Base-by-base conservation (phyloP, 2,113 vertebrate genomes). In the Mugil cephalus region DNA sequence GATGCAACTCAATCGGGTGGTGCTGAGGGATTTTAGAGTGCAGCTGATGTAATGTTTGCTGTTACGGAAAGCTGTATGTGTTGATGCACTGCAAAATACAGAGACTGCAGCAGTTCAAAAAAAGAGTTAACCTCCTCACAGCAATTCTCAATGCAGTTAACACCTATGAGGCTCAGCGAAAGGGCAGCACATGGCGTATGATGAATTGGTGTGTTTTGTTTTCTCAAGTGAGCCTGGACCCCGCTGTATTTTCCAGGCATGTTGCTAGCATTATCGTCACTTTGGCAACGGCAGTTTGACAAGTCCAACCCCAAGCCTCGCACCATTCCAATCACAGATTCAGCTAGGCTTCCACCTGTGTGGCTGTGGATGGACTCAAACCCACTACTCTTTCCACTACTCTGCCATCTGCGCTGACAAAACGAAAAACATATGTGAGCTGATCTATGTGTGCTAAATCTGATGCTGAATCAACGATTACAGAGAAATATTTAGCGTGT, bases 1-100 rank as follows among this genome's bases (percentile, higher is more conserved):
- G n/a, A 34, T 56, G 34, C 53, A 56, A 18, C 15, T 38, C 53
- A 15, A 56, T 56, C n/a, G 14, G 8, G 53, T 56, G 15, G 14
- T 56, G 53, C 53, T 38, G 53, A 56, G 53, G 53, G 35, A 56
- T 56, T 54, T 56, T 30, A 53, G 12, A 19, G 53, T 60, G 56
- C 34, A 34, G 30, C 19, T 53, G 34, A 53, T 53, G 21, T 53
- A 21, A 34, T 53, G 51, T 53, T 53, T 24, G 13, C 51, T 53
- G 21, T 53, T 18, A 53, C 34, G 18, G 51, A 53, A 34, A 53
- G 34, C 51, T 53, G 51, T 53, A 53, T 53, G 51, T 53, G 51
- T 53, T 34, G 12, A 53, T 34, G 51, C 51, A 34, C 13, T 53
- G 10, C 21, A 53, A 53, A 53, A 53, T 53, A 53, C 51, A 34